Evolutionary conservation across 2,888 invertebrate species (phyloP).

Genomic region (Cephus spinipes): DNA sequence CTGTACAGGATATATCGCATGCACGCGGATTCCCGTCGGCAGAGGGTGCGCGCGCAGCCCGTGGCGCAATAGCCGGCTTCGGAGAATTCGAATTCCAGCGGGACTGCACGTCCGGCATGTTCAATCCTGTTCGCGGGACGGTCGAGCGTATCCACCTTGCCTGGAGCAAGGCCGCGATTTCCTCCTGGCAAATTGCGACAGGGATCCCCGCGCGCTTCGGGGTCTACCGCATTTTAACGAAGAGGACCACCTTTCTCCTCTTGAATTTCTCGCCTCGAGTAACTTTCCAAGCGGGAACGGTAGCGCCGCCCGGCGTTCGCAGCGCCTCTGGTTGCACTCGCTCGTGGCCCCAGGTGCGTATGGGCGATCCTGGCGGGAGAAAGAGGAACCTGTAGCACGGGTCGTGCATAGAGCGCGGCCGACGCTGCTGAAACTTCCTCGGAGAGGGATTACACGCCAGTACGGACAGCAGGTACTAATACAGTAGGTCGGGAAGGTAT

Average conservation of each 20-base stretch:
- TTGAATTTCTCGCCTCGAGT: constrained; percentile 46
- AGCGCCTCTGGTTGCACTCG: neutral
- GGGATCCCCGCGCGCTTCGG: constrained; percentile 16
- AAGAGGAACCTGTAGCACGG: neutral
- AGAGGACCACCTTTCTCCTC: constrained; percentile 44
- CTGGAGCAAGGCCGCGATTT: constrained; percentile 60
- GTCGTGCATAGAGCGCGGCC: neutral
- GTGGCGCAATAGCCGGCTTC: neutral
- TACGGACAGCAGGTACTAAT: neutral
- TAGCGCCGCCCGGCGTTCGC: neutral
- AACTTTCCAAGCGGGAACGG: constrained; percentile 21
- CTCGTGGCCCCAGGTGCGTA: neutral
- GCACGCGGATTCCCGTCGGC: neutral
- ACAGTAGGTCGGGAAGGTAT: constrained; percentile 11
- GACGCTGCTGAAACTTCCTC: too few relatives aligned
- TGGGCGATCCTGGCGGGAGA: neutral
- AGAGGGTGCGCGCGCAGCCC: too few relatives aligned
- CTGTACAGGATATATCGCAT: neutral
- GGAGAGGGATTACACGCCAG: neutral
- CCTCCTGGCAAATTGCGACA: constrained; percentile 54
- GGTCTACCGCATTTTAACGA: constrained; percentile 11
- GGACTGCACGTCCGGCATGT: neutral
- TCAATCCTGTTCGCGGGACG: neutral
- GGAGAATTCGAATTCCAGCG: neutral
- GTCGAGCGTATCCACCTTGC: constrained; percentile 43